Base-by-base conservation (phyloP, 2,888 invertebrate species). In the Phyllotreta cruciferae region DNA sequence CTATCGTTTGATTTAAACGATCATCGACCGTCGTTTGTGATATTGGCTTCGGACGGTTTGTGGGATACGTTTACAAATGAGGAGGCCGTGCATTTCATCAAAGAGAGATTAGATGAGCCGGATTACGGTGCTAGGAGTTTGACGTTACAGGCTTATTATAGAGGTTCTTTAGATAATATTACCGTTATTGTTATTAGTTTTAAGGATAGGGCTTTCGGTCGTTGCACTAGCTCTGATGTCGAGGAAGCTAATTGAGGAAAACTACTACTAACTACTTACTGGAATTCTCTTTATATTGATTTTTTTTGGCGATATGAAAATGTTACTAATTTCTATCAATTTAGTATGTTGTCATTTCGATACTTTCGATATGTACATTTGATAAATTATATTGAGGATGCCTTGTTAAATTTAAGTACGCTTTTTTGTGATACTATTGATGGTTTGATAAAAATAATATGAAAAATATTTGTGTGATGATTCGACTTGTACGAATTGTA, bases 51-150 rank as follows among this genome's bases (percentile, higher is more conserved):
- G 0, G 98, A 98, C 83, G 98, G 98, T 1, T 85, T 98, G 37
- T 98, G 97, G 97, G 98, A 98, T 79, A 95, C 94, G 13, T 96
- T 97, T 79, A 86, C 90, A 45, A 97, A 97, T 81, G 96, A 97
- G 79, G 97, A 97, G 81, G 97, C 97, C 34, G 89, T 96, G 9
- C 89, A 88, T 72, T 96, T 91, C 79, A 89, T 96, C 57, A 92
- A 91, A 81, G 92, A 94, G 74, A 87, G 92, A 72, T 84, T 96
- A 44, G 87, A 91, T 75, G 95, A 96, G 82, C 88, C 92, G 3
- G 91, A 93, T 79, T 93, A 87, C 82, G 96, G 96, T 66, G 96
- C 97, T 58, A 95, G 94, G 82, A 93, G 93, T 78, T 85, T 98
- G 71, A 91, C 94, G 14, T 84, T 94, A 70, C 93, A 96, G 81